Evolutionary conservation across 2,888 invertebrate genomes (phyloP).

Genomic region (Steinernema scapterisci): DNA sequence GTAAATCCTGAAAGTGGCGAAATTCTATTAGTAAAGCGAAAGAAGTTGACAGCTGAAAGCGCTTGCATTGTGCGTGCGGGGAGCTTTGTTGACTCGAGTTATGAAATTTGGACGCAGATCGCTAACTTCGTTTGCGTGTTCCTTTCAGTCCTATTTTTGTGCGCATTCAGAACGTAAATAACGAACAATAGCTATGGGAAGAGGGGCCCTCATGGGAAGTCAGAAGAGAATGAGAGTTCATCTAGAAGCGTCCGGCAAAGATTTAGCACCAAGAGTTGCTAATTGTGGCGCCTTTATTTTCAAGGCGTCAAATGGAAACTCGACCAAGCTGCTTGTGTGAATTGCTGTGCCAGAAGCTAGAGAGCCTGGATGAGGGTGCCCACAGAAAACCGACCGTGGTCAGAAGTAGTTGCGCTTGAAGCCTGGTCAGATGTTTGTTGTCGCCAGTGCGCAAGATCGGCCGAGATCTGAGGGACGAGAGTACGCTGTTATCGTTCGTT

Average conservation of each 20-base stretch:
- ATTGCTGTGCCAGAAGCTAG: background rate
- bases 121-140: slow-evolving; percentile 7
- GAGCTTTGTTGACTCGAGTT: slow-evolving; percentile 13
- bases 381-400: too few relatives aligned
- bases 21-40: slow-evolving; percentile 9
- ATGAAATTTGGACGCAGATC: background rate
- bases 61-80: background rate
- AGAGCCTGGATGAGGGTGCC: background rate
- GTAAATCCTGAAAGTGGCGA: background rate
- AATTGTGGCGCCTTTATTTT: slow-evolving; percentile 1
- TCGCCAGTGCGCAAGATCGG: slow-evolving; percentile 26
- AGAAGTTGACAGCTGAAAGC: slow-evolving; percentile 7
- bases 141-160: slow-evolving; percentile 17
- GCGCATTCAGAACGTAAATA: slow-evolving; percentile 16
- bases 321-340: background rate
- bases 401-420: background rate
- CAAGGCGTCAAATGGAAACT: slow-evolving; percentile 8
- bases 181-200: slow-evolving; percentile 15
- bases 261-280: slow-evolving; percentile 4
- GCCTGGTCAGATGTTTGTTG: background rate
- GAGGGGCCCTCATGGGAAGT: background rate
- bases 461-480: slow-evolving; percentile 27
- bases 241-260: background rate
- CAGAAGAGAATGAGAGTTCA: background rate
- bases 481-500: slow-evolving; percentile 26